Evolutionary conservation across 2,113 vertebrate species (phyloP).

Genomic region (Zingel zingel): DNA sequence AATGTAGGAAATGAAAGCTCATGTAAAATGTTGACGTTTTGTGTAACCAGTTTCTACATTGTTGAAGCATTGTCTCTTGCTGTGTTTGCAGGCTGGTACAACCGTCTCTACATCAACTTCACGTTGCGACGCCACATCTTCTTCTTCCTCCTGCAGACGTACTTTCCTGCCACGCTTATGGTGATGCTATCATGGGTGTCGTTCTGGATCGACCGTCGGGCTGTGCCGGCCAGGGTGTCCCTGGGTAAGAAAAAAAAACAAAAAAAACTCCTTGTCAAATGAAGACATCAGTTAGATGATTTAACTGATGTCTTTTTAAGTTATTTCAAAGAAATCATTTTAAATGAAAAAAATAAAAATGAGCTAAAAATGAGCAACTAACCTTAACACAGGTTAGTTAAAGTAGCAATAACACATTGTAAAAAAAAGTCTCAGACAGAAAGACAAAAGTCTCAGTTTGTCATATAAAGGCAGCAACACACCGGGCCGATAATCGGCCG

Average conservation of each 20-base stretch:
- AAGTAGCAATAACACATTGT: too few relatives aligned
- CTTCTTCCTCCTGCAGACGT: slow-evolving; percentile 96
- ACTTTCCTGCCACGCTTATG: slow-evolving; percentile 95
- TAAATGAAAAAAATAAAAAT: too few relatives aligned
- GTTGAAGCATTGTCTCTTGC: background rate
- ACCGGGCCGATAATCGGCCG: too few relatives aligned
- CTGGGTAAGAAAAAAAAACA: slow-evolving; percentile 85
- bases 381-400: too few relatives aligned
- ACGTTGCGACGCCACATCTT: slow-evolving; percentile 94
- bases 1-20: background rate
- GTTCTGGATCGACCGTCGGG: slow-evolving; percentile 94
- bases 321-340: too few relatives aligned
- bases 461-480: too few relatives aligned
- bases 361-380: too few relatives aligned
- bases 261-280: too few relatives aligned
- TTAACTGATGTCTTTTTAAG: too few relatives aligned
- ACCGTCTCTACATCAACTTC: slow-evolving; percentile 96
- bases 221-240: slow-evolving; percentile 95
- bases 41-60: background rate
- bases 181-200: slow-evolving; percentile 98
- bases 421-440: too few relatives aligned
- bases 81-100: slow-evolving; percentile 91
- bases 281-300: too few relatives aligned
- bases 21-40: background rate
- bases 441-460: too few relatives aligned